Evolutionary conservation across 2,888 invertebrate genomes (phyloP), one percentile per base, ranked within the genome.

Genomic region (Drepana falcataria): DNA sequence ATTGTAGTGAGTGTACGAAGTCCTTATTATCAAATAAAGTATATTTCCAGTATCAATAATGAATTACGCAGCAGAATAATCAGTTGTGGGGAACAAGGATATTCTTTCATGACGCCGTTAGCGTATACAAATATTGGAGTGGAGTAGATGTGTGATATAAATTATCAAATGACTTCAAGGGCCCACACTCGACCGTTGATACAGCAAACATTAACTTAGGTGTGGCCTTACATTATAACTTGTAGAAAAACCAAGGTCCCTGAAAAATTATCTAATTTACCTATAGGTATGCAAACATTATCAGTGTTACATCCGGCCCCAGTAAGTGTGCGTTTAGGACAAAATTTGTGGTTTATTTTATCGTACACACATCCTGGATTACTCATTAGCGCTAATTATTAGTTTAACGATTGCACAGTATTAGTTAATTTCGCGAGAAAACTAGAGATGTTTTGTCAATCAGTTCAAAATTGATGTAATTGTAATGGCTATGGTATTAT

Each of bases 101-200:
- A 70, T 71, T 66, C 79, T 65, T 81, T 82, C 69, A 79, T 69
- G 68, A 58, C 60, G 69, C 74, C 67, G 75, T 69, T 21, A 71
- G 70, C 71, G 75, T 72, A 58, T 59, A 66, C 69, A 77, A 85
- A 86, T 85, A 82, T 86, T 85, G 72, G 77, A 71, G 63, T 64
- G 71, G 71, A 65, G 71, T 65, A 68, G 69, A 68, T 65, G 63
- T 53, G 62, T 60, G 69, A 76, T 80, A 79, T 74, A 76, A 81
- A 75, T 79, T 80, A 85, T 83, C 81, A 69, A 75, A 71, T 75
- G 75, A 76, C 69, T 76, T 81, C 73, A 79, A 83, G 84, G 80
- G 75, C 75, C 68, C 56, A 58, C 56, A 53, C 71, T 68, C 78
- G 75, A 75, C 77, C 81, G 80, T 83, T 85, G 69, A 65, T 64